A percentile compares a stretch with the other conserved stretches of the same genome.
phyloP scores from a whole-genome alignment of 2,113 vertebrate species.

The Ranitomeya imitator region DNA sequence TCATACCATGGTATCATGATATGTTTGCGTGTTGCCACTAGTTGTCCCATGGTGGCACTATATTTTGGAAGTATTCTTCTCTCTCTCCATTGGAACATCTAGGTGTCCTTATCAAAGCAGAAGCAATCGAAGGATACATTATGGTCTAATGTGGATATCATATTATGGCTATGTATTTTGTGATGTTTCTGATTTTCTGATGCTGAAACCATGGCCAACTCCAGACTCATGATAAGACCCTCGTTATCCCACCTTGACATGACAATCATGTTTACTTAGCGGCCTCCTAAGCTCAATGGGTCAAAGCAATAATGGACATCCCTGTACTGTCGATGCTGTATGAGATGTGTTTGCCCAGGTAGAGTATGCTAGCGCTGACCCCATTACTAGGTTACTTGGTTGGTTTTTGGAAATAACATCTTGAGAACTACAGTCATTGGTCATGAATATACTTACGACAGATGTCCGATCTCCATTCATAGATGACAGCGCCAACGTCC shows the following conservation, averaged over 20 bases:
- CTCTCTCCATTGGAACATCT: too few species aligned
- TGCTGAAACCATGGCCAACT: too few species aligned
- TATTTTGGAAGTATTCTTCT: too few species aligned
- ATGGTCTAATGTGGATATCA: too few species aligned
- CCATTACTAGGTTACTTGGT: background rate
- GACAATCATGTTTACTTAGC: background rate
- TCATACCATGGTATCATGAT: too few species aligned
- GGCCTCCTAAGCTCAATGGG: background rate
- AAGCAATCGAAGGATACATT: too few species aligned
- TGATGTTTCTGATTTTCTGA: too few species aligned
- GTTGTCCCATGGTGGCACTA: too few species aligned
- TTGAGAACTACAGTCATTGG: background rate
- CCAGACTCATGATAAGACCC: background rate
- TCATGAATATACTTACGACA: slow-evolving; percentile 59
- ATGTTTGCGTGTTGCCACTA: too few species aligned
- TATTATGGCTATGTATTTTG: too few species aligned
- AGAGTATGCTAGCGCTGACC: background rate
- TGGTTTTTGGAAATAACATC: background rate
- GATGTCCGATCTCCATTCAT: slow-evolving; percentile 63
- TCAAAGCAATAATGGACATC: background rate
- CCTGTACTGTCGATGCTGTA: background rate
- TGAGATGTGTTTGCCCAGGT: background rate
- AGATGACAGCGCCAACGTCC: slow-evolving; percentile 55
- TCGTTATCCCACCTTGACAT: background rate
- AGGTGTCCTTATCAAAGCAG: too few species aligned